Conservation (phyloP, 2,888 invertebrate species). For the Heliconius charithonia region DNA sequence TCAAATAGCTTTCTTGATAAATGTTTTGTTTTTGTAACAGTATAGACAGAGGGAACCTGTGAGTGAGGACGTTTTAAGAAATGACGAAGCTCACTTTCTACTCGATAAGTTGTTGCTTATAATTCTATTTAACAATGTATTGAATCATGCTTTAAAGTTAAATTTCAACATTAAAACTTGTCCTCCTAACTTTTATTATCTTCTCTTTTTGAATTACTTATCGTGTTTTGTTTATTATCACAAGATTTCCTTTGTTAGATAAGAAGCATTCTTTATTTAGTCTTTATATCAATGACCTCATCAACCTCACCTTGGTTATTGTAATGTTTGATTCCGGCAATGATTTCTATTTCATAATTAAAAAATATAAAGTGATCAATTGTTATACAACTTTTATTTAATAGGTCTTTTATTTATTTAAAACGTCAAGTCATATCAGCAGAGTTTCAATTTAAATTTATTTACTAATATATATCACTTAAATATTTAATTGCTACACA, state of each 20-base stretch:
- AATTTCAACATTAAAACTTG: background rate
- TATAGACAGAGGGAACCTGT: background rate
- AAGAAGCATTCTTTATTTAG: slow-evolving; percentile 23
- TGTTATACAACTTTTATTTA: background rate
- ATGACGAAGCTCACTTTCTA: background rate
- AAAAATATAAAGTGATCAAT: background rate
- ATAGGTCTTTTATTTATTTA: no score
- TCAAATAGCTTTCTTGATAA: no score
- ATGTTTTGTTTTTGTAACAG: background rate
- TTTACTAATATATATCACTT: no score
- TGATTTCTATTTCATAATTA: slow-evolving; percentile 11
- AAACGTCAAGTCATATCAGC: background rate
- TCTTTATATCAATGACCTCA: slow-evolving; percentile 35
- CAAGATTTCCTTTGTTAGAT: slow-evolving; percentile 18
- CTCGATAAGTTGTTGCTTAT: no score
- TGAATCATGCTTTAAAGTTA: no score
- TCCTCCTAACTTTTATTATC: background rate
- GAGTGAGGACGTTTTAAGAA: background rate
- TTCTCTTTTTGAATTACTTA: slow-evolving; percentile 1
- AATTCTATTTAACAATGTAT: no score
- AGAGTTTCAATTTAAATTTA: no score
- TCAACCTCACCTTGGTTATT: slow-evolving; percentile 42
- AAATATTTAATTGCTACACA: no score
- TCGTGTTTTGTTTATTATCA: slow-evolving; percentile 13
- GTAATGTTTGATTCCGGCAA: slow-evolving; percentile 4